phyloP scores from a whole-genome alignment of 2,888 invertebrate genomes.

The Sesia bembeciformis region DNA sequence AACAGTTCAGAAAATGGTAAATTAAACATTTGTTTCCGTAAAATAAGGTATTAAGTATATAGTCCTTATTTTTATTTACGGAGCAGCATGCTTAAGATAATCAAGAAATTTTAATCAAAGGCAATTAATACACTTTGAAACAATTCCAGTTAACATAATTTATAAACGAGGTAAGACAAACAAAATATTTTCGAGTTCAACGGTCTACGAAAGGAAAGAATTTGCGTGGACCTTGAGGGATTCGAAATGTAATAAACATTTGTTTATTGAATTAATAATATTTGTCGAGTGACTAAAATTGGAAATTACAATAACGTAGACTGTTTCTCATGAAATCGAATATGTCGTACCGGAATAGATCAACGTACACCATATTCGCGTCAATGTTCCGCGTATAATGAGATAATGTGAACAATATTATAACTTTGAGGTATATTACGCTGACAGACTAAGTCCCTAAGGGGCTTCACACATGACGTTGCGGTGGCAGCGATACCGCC shows the following conservation, averaged over 20 bases:
- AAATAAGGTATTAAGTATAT: no score
- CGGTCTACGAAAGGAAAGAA: neutral
- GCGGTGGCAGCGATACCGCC: no score
- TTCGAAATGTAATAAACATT: neutral
- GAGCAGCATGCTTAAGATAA: neutral
- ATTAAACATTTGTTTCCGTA: no score
- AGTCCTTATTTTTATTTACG: no score
- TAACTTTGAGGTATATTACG: no score
- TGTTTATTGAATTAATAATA: neutral
- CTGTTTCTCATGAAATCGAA: neutral
- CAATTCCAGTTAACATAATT: neutral
- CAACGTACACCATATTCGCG: no score
- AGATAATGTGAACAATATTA: no score
- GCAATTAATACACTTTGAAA: neutral
- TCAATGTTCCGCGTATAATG: no score
- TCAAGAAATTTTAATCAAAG: neutral
- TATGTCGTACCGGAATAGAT: neutral
- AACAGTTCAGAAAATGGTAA: no score
- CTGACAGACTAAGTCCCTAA: no score
- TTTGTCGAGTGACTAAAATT: neutral
- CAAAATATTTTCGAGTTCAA: slow-evolving; percentile 1
- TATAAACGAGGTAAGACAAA: neutral
- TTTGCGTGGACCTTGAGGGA: neutral
- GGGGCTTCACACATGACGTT: no score
- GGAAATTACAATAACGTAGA: neutral